Base-by-base conservation (phyloP, 2,888 invertebrate genomes). In the Geophilus truncorum region DNA sequence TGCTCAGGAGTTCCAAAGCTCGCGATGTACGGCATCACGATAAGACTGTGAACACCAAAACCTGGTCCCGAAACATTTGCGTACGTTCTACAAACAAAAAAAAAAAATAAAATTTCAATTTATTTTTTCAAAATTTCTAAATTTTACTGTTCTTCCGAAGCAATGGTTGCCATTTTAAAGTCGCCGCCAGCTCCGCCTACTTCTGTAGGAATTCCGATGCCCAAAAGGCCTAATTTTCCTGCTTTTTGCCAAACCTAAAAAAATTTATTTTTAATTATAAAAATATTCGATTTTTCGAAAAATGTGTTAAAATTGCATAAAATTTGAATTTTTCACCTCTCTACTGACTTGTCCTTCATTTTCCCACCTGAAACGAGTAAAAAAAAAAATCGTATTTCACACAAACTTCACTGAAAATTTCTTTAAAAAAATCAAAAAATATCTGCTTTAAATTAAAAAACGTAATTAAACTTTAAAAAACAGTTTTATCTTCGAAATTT, bases 21-120 rank as follows among this genome's bases (percentile, higher is more conserved):
- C 12, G 85, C 83, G 57, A 88, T 86, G 83, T 88, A 88, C 0
- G 88, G 88, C 86, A 88, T 87, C 12, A 88, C 86, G 81, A 88
- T 88, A 82, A 88, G 87, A 1, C 87, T 87, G 82, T 88, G 88
- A 5, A 88, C 85, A n/a, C 85, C 83, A 83, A 87, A 87, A 0
- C 87, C 88, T 34, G 86, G 87, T 0, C 87, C 87, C 5, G 86
- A 83, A 82, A 86, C 86, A 83, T 87, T 86, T 6, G 84, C 84
- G 83, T 88, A 88, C 77, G 84, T 83, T 81, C 88, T 87, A 83
- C 12, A 36, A 3, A 51, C 12, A 45, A 70, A 79, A 40, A 57
- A 81, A 51, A 45, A n/a, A 1, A 12, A n/a, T 34, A 34, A 25
- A 1, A 15, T 80, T 79, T n/a, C 18, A 5, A 32, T 62, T 62